Percentiles rank a stretch among this genome's conserved stretches.
Conservation (phyloP, 2,888 invertebrate species). For the Xylota sylvarum region DNA sequence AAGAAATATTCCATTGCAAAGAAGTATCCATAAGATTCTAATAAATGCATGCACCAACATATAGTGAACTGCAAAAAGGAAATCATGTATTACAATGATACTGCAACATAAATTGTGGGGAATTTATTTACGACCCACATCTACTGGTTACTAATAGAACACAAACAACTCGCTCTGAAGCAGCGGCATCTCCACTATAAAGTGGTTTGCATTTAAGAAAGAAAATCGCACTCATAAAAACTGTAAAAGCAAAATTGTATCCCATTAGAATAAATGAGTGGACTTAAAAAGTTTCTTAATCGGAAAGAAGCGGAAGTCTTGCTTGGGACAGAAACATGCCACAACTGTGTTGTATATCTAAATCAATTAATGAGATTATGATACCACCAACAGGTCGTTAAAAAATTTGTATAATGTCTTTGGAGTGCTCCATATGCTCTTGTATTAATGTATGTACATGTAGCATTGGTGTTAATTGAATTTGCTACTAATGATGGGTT, state of each 20-base stretch:
- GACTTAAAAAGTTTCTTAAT: slow-evolving; percentile 14
- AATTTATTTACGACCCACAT: slow-evolving; percentile 48
- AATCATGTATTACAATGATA: slow-evolving; percentile 32
- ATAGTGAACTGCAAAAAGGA: slow-evolving; percentile 33
- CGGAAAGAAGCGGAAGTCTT: slow-evolving; percentile 27
- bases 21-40: slow-evolving; percentile 4
- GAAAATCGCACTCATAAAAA: slow-evolving; percentile 1
- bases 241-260: slow-evolving; percentile 22
- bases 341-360: slow-evolving; percentile 3
- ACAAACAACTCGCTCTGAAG: neutral
- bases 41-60: neutral
- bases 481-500: neutral
- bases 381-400: slow-evolving; percentile 35
- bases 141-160: neutral
- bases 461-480: slow-evolving; percentile 8
- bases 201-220: slow-evolving; percentile 13
- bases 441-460: neutral
- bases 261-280: slow-evolving; percentile 32
- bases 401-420: slow-evolving; percentile 17
- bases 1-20: neutral
- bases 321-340: neutral
- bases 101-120: slow-evolving; percentile 22
- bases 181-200: neutral
- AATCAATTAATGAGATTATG: slow-evolving; percentile 57
- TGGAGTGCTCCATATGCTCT: neutral